phyloP scores from a whole-genome alignment of 2,888 invertebrate species.

The Notodonta dromedarius region DNA sequence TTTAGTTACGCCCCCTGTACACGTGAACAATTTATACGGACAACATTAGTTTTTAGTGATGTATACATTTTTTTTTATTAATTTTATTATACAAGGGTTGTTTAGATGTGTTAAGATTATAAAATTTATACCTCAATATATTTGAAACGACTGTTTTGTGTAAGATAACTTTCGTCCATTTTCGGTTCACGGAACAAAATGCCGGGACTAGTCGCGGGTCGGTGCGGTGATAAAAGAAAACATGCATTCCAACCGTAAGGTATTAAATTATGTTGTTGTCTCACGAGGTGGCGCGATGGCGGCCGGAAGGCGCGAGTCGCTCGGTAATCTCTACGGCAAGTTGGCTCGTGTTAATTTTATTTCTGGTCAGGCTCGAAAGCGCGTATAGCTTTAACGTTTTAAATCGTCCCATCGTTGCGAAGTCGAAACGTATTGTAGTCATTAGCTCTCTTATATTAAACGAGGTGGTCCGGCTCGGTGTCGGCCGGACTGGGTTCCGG shows the following conservation, averaged over 20 bases:
- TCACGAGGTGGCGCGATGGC: slow-evolving; percentile 27
- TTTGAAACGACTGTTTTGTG: slow-evolving; percentile 62
- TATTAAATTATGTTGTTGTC: slow-evolving; percentile 31
- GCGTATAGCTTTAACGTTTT: slow-evolving; percentile 70
- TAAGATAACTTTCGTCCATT: slow-evolving; percentile 51
- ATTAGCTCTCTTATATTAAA: slow-evolving; percentile 64
- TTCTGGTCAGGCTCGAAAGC: slow-evolving; percentile 45
- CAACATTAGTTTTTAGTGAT: slow-evolving; percentile 58
- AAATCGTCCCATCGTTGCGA: slow-evolving; percentile 73
- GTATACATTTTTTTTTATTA: slow-evolving; percentile 55
- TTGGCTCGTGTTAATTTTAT: slow-evolving; percentile 33
- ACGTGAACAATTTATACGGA: slow-evolving; percentile 64
- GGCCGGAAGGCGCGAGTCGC: slow-evolving; percentile 33
- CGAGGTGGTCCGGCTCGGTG: slow-evolving; percentile 23
- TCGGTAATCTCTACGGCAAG: slow-evolving; percentile 4
- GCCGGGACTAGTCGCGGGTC: slow-evolving; percentile 5
- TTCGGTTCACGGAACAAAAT: slow-evolving; percentile 42
- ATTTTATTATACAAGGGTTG: slow-evolving; percentile 59
- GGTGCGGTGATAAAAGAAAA: slow-evolving; percentile 22
- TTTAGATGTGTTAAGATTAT: slow-evolving; percentile 63
- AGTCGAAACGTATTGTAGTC: slow-evolving; percentile 69
- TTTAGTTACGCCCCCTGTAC: slow-evolving; percentile 49
- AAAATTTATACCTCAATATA: slow-evolving; percentile 67
- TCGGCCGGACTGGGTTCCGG: neutral
- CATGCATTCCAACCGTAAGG: slow-evolving; percentile 43